Percentiles rank a stretch among this genome's conserved stretches.
phyloP scores from a whole-genome alignment of 2,113 vertebrate species.

The Neogobius melanostomus region DNA sequence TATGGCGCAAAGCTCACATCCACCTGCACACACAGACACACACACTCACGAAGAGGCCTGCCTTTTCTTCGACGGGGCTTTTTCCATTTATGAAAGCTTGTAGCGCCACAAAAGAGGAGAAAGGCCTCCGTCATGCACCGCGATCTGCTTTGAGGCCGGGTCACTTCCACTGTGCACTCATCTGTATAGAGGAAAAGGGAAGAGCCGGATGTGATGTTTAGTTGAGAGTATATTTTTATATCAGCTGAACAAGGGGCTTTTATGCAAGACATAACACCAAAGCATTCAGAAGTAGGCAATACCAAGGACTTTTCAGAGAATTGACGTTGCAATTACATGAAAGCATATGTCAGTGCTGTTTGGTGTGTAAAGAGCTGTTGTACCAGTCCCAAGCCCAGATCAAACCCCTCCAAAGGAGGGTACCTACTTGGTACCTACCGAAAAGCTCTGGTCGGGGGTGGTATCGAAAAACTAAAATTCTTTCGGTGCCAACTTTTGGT shows the following conservation, averaged over 20 bases:
- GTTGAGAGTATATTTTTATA: not conserved
- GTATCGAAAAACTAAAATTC: too few relatives aligned
- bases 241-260: not conserved
- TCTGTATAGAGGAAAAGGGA: conserved; percentile 25
- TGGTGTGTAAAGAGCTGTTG: too few relatives aligned
- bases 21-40: conserved; percentile 25
- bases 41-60: conserved; percentile 27
- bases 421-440: too few relatives aligned
- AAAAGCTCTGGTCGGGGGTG: too few relatives aligned
- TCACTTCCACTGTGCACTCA: conserved; percentile 28
- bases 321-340: too few relatives aligned
- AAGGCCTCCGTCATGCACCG: conserved; percentile 15
- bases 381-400: too few relatives aligned
- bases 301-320: not conserved
- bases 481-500: too few relatives aligned
- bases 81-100: conserved; percentile 33
- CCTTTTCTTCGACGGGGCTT: conserved; percentile 37
- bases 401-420: too few relatives aligned
- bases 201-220: conserved; percentile 19
- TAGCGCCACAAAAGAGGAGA: conserved; percentile 28
- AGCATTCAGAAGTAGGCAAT: not conserved
- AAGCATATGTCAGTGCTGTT: too few relatives aligned
- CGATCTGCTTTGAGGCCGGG: conserved; percentile 26
- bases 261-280: not conserved
- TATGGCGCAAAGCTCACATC: conserved; percentile 28